Base-by-base conservation (phyloP, 2,113 vertebrate genomes). In the Cololabis saira region DNA sequence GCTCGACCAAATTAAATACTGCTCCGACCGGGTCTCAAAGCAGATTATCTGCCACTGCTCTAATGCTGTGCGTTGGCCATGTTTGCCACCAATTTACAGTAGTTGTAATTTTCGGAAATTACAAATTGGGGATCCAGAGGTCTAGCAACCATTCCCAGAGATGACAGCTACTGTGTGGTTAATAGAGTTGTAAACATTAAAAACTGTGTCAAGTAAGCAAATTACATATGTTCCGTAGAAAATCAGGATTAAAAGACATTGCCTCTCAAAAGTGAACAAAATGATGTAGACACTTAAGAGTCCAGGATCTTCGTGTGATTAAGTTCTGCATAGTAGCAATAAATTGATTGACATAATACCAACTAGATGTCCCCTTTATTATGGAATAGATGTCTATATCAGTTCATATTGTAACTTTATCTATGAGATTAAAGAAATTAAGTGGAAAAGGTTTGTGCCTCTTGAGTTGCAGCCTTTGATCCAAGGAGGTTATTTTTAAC, bases 81-180 rank as follows among this genome's bases (percentile, higher is more conserved):
- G 43, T 61, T 48, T 18, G n/a, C 16, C 19, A 10, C 50, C 41
- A 18, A 48, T 43, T n/a, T 22, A 71, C 21, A 0, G 59, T 42
- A 55, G 15, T 61, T 69, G 14, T 40, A 43, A 66, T 64, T 53
- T 14, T 42, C 27, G 41, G 5, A 70, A 41, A 67, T 37, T 37
- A 30, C n/a, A 30, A 16, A 44, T 49, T 55, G 24, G 66, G 18
- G 54, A 50, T 44, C 22, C 24, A 27, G 10, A 5, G 14, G 18
- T 66, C 13, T 14, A 41, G 12, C 12, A 21, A 49, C 22, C 33
- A 1, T 40, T 37, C 7, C 5, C 44, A 58, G 14, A 54, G 43
- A 65, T 16, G 48, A 33, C 41, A n/a, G 19, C 37, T 5, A 50
- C 24, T 64, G 45, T 61, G 71, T 43, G 27, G 14, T 4, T 15